Conservation (phyloP, 2,888 invertebrate species). For the Agonopterix alstromeriana region DNA sequence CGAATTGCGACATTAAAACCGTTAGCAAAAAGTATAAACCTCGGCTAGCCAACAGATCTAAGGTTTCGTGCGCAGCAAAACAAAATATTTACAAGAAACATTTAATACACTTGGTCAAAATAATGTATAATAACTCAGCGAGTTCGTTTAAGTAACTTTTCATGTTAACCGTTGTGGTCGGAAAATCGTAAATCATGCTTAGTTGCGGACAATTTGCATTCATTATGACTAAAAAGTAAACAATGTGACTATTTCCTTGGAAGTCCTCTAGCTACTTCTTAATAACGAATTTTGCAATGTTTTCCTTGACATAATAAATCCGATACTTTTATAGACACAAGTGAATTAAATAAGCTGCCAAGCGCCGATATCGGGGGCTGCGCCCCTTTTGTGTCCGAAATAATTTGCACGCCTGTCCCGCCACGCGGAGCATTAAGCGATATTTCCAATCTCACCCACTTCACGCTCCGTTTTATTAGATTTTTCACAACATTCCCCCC, state of each 20-base stretch:
- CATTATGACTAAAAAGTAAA: neutral
- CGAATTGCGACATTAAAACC: no score
- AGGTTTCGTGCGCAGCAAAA: no score
- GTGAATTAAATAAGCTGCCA: neutral
- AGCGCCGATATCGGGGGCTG: neutral
- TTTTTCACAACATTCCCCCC: slow-evolving; percentile 39
- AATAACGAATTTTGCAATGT: no score
- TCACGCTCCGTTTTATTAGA: slow-evolving; percentile 47
- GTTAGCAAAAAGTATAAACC: no score
- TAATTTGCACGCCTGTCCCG: slow-evolving; percentile 12
- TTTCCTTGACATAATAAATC: slow-evolving; percentile 2
- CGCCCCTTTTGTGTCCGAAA: slow-evolving; percentile 13
- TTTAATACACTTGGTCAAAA: no score
- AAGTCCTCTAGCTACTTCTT: neutral
- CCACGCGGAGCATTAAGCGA: slow-evolving; percentile 28
- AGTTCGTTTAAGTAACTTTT: neutral
- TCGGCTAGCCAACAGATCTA: no score
- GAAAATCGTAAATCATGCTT: slow-evolving; percentile 1
- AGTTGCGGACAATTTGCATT: slow-evolving; percentile 1
- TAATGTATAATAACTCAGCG: no score
- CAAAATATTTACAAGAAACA: no score
- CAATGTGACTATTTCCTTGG: neutral
- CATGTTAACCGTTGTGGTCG: neutral
- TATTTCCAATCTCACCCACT: slow-evolving; percentile 47
- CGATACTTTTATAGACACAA: neutral